Evolutionary conservation across 2,113 vertebrate genomes (phyloP).

Genomic region (Chinchilla lanigera): DNA sequence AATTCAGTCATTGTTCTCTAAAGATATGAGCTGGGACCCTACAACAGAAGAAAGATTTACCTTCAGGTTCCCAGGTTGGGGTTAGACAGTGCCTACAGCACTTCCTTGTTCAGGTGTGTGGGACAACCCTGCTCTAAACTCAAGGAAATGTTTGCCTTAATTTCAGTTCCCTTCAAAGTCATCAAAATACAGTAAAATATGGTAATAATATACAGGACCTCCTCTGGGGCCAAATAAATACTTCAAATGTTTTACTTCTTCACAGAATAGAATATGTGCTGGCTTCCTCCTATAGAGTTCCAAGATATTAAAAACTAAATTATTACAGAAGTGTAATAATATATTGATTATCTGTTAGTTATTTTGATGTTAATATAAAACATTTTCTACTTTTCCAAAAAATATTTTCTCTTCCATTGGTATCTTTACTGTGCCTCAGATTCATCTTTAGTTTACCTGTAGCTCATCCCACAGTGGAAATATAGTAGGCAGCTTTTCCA

Average conservation of each 20-base stretch:
- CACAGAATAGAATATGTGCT: background rate
- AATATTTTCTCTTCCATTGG: background rate
- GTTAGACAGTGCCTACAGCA: background rate
- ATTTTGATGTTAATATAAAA: constrained; percentile 3
- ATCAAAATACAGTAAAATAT: background rate
- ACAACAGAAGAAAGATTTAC: background rate
- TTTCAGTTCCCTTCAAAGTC: background rate
- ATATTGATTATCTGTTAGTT: background rate
- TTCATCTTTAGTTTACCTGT: background rate
- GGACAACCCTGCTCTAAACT: background rate
- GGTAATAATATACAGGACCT: background rate
- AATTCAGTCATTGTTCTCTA: background rate
- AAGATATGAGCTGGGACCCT: background rate
- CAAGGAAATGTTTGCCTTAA: background rate
- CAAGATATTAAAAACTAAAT: background rate
- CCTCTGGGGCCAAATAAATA: background rate
- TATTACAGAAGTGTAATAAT: background rate
- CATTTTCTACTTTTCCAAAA: background rate
- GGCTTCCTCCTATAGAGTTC: background rate
- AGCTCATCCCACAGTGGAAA: background rate
- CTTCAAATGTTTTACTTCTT: background rate
- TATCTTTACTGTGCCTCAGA: background rate
- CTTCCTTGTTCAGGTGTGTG: background rate
- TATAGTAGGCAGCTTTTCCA: background rate
- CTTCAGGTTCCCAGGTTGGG: background rate